Percentiles rank a stretch among this genome's conserved stretches.
These are phyloP conservation scores for Cantharis lateralis DNA, from an alignment of 2,888 invertebrate species.

Conservation along the genomic window DNA sequence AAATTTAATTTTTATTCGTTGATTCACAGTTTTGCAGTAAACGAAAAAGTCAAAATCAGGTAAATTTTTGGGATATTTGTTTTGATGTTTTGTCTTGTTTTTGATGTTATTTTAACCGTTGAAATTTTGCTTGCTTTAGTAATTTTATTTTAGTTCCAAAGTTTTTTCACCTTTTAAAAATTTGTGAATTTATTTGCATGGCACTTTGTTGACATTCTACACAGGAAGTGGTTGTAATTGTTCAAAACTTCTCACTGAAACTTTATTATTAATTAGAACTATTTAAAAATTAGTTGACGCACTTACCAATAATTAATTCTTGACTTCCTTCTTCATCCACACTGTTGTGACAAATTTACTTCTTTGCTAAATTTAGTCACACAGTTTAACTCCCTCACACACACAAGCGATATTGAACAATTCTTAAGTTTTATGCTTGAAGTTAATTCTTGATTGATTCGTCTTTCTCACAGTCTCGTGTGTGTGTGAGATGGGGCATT, in stretches of 20 bases:
- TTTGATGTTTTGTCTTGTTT: background rate
- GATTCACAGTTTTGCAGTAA: constrained; percentile 40
- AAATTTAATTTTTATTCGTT: constrained; percentile 20
- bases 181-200: background rate
- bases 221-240: background rate
- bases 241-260: background rate
- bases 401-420: background rate
- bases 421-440: background rate
- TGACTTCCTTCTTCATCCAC: no score
- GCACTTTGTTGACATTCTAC: background rate
- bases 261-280: background rate
- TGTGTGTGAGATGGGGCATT: no score
- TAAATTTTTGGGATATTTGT: constrained; percentile 23
- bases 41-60: constrained; percentile 40
- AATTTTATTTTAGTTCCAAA: background rate
- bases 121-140: background rate
- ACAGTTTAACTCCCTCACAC: background rate
- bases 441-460: no score
- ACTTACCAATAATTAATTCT: no score
- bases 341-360: background rate
- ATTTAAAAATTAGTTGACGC: background rate
- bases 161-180: background rate
- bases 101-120: background rate
- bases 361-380: background rate
- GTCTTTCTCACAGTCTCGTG: no score